A percentile compares a stretch with the other conserved stretches of the same genome.
Evolutionary conservation across 2,797 vertebrate genomes (phyloP).

Genomic region (Peromyscus eremicus): DNA sequence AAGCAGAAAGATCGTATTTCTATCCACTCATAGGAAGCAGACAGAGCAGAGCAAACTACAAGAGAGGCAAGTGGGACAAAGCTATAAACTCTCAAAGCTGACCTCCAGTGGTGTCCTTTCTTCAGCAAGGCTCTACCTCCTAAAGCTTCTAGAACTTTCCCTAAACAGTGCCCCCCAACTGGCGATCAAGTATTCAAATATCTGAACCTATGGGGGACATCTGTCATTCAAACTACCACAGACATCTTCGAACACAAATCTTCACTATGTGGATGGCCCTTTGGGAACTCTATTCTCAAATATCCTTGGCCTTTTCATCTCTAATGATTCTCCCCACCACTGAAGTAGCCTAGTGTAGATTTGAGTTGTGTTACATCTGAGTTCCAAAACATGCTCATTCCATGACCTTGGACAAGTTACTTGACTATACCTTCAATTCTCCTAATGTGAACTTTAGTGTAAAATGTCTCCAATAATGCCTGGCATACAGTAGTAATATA

Average conservation of each 20-base stretch:
- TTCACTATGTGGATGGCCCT: background rate
- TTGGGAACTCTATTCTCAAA: slow-evolving; percentile 44
- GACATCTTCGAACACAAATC: background rate
- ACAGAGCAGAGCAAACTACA: background rate
- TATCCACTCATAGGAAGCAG: background rate
- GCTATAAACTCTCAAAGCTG: background rate
- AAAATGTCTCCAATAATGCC: slow-evolving; percentile 15
- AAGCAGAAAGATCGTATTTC: background rate
- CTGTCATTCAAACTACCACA: background rate
- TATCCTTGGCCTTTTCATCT: background rate
- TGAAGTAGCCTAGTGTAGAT: background rate
- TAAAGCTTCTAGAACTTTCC: background rate
- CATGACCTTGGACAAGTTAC: background rate
- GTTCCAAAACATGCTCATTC: background rate
- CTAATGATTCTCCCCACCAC: background rate
- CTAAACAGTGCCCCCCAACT: background rate
- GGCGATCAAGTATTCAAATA: background rate
- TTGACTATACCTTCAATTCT: slow-evolving; percentile 7
- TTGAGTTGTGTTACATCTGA: slow-evolving; percentile 30
- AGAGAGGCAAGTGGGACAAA: background rate
- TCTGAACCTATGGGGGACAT: background rate
- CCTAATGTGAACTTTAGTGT: background rate
- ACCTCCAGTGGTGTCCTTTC: background rate
- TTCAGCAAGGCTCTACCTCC: background rate
- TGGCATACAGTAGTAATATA: background rate